These are phyloP conservation scores for Mormyrus lacerda DNA, from an alignment of 2,113 vertebrate genomes.

Conservation along the genomic window DNA sequence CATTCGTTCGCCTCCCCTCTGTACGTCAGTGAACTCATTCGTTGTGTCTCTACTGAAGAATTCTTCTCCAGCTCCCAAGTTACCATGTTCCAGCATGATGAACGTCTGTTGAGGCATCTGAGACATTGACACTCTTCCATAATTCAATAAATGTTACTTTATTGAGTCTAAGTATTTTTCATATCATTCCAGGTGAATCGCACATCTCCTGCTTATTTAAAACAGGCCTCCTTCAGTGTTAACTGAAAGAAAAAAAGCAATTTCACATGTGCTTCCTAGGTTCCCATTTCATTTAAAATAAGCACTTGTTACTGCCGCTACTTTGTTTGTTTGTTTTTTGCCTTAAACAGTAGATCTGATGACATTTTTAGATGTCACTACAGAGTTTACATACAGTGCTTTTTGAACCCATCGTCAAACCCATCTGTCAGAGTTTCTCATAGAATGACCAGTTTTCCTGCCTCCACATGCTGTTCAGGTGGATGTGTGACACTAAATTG, in stretches of 20 bases:
- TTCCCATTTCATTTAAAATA: not conserved
- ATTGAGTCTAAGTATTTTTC: not conserved
- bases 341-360: not conserved
- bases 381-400: not conserved
- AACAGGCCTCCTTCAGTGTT: not conserved
- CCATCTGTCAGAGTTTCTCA: not conserved
- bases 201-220: not conserved
- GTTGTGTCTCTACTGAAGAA: not conserved
- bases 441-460: not conserved
- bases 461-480: not conserved
- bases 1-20: not conserved
- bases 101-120: not conserved
- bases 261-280: not conserved
- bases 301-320: not conserved
- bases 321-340: not conserved
- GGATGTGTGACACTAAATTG: not conserved
- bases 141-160: not conserved
- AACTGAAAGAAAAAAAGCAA: not conserved
- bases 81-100: not conserved
- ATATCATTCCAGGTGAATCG: not conserved
- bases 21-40: not conserved
- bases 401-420: not conserved
- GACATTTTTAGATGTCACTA: not conserved
- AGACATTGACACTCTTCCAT: not conserved
- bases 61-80: not conserved